Evolutionary conservation across 2,888 invertebrate genomes (phyloP), one percentile per base, ranked within the genome.

Genomic region (Drosophila pseudotakahashii): DNA sequence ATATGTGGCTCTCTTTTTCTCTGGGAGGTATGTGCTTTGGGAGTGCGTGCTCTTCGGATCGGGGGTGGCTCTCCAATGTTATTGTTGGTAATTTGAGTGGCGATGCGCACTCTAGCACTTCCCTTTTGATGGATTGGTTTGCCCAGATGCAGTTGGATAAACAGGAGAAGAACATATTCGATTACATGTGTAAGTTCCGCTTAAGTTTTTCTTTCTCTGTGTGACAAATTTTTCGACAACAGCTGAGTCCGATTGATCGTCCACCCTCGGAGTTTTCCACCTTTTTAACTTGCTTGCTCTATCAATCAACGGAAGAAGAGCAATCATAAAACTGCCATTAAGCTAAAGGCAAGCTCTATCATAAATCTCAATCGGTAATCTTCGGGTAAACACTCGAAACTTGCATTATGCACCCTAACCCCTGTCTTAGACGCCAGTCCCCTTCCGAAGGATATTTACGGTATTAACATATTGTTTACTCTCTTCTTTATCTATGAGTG

Each of bases 241-340:
- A 81, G 84, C 81, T 88, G 81, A 83, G 89, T 72, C 89, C 89
- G 71, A 83, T 73, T 79, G 87, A 69, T 71, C 34, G 34, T 45
- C 63, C 69, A 73, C 66, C 73, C 66, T 52, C 48, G 32, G 36
- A 37, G 48, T 23, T 48, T 45, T 60, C 64, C 87, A 83, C 64
- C 77, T 54, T 47, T 45, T 50, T 64, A 45, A 47, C n/a, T 11
- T 10, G 10, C 30, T 41, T 11, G 51, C 52, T 77, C 89, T 77
- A 88, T 81, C 81, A 81, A 88, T 81, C 81, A 72, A 47, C 19
- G 16, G 45, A 37, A 26, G 78, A 63, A 70, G 75, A 66, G 76
- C 89, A 83, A 81, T 88, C 81, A 88, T 83, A 85, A 81, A 88
- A 81, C 79, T 88, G 81, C 79, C 88, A 88, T 88, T 81, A 85